Conservation (phyloP, 2,888 invertebrate genomes). For the Osmoderma eremita region DNA sequence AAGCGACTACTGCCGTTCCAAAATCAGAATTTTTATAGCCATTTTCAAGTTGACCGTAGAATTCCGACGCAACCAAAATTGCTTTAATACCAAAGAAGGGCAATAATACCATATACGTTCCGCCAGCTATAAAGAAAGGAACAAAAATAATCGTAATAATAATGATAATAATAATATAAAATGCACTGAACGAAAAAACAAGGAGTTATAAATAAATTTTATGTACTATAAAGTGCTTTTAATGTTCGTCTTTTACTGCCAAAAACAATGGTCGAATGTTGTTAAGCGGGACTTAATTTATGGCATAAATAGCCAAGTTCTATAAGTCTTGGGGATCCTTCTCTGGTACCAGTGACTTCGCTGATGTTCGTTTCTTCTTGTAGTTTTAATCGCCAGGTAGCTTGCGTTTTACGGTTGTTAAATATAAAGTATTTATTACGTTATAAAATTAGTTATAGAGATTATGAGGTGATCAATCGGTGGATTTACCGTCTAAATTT, state of each 20-base stretch:
- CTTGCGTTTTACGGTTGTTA: conserved; percentile 18
- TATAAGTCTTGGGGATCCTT: no score
- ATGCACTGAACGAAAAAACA: neutral
- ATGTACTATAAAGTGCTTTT: conserved; percentile 27
- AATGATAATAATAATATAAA: conserved; percentile 10
- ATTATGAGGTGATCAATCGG: no score
- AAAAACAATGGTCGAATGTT: conserved; percentile 27
- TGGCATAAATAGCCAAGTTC: no score
- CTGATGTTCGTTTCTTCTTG: conserved; percentile 14
- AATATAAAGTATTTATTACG: conserved; percentile 28
- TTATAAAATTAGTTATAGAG: conserved; percentile 26
- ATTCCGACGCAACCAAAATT: no score
- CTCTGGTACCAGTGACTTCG: neutral
- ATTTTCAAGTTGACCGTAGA: no score
- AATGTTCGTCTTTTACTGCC: conserved; percentile 31
- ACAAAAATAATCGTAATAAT: conserved; percentile 17
- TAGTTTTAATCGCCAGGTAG: conserved; percentile 33
- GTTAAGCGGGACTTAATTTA: no score
- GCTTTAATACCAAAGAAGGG: no score
- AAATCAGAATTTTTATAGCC: no score
- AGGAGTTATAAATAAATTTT: conserved; percentile 31
- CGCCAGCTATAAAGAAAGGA: conserved; percentile 14
- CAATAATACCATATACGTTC: conserved; percentile 1
- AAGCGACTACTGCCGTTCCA: no score
- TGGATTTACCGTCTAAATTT: no score